Base-by-base conservation (phyloP, 2,888 invertebrate species). In the Adelognathus sp. region DNA sequence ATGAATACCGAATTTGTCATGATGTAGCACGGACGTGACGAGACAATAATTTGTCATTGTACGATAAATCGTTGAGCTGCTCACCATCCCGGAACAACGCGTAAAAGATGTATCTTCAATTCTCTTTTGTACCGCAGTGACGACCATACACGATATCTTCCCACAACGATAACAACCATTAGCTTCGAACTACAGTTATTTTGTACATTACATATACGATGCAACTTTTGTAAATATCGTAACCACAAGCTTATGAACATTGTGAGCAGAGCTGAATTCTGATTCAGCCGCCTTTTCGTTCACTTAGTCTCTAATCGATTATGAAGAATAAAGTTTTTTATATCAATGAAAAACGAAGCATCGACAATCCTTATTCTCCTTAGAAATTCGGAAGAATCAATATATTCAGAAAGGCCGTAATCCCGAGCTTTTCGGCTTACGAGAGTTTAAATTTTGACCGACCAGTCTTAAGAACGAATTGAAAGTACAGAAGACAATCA, bases 1-100 rank as follows among this genome's bases (percentile, higher is more conserved):
- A 80, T 82, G 72, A 82, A 81, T 31, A 76, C 76, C 18, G 78
- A 80, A 70, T 80, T 81, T 27, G 58, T 60, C 4, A 41, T 69
- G 29, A 64, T 71, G 36, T 72, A 36, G 7, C 66, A 11, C 18
- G 33, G 60, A 58, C n/a, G n/a, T 36, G 29, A 27, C 44, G 73
- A 64, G 33, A 18, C 16, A 31, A 46, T 44, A 18, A 16, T 7
- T 21, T 21, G 27, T 27, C 36, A 58, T 66, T 66, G 64, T 61
- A 29, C 56, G 44, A 54, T 54, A 67, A n/a, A n/a, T n/a, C n/a
- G n/a, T n/a, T n/a, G n/a, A n/a, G n/a, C 29, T 18, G 50, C 41
- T 46, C 54, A 41, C 50, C 11, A 21, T 7, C 24, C n/a, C n/a
- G n/a, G n/a, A n/a, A n/a, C n/a, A n/a, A n/a, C n/a, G n/a, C n/a